Evolutionary conservation across 2,888 invertebrate species (phyloP), one percentile per base, ranked within the genome.

Genomic region (Automeris io): DNA sequence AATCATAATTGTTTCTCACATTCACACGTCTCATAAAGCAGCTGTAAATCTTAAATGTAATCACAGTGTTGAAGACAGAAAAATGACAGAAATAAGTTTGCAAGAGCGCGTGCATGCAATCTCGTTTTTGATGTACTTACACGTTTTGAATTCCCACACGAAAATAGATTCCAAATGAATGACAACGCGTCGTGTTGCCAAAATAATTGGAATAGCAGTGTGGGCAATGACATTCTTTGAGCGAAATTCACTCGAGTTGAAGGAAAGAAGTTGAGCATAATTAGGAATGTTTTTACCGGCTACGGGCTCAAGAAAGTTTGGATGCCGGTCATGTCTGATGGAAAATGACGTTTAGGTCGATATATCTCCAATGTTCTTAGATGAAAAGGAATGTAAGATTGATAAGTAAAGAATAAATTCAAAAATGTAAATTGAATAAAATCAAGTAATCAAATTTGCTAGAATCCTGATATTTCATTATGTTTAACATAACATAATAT

Each of bases 161-260:
- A 73, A 80, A 83, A 82, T 83, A 83, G 80, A 75, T 68, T 61
- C 62, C 60, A 73, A 79, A 80, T 79, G 69, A 77, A 79, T 74
- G 79, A 72, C 73, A 72, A 65, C 63, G 73, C 64, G 66, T 60
- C 49, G 51, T 62, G 65, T 70, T 82, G 83, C 83, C 83, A 83
- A 83, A 81, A 83, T 82, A 73, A 71, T 80, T 74, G 45, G 65
- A 73, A 82, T 85, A 80, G 66, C 77, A 51, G 35, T 49, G 69
- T 80, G 79, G 77, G 60, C 82, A 70, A 78, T 79, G 77, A 76
- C 79, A 36, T 40, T 33, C 36, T 67, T 72, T 65, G 54, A 26
- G 32, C 18, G 7, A 23, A 32, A 32, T 37, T 32, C 29, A 22
- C 31, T 16, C 12, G 31, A 32, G 7, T 9, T 32, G 23, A 22